A percentile compares a stretch with the other conserved stretches of the same genome.
These are phyloP conservation scores for Conopomorpha cramerella DNA, from an alignment of 1,140 invertebrate species.

Conservation along the genomic window DNA sequence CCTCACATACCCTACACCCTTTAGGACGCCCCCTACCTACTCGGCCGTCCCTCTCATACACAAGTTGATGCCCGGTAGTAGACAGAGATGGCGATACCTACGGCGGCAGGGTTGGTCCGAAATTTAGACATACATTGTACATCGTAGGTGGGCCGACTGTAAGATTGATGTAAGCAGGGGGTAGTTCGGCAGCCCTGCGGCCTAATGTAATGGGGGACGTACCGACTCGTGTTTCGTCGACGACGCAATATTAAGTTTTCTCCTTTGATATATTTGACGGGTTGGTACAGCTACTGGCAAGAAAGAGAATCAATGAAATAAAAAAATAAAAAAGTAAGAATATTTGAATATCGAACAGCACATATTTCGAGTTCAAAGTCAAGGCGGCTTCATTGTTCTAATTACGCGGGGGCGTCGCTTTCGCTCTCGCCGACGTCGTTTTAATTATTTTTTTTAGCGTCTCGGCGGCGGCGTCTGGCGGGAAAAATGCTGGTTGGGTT, in stretches of 20 bases:
- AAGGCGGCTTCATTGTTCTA: constrained; percentile 54
- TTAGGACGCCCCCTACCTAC: constrained; percentile 45
- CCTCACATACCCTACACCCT: constrained; percentile 53
- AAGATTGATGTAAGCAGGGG: constrained; percentile 49
- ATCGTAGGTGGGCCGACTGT: constrained; percentile 50
- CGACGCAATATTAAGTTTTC: too few relatives aligned
- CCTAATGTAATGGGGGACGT: too few relatives aligned
- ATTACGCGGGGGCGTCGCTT: constrained; percentile 56
- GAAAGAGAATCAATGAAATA: too few relatives aligned
- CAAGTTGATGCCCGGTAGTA: constrained; percentile 3
- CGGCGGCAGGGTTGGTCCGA: constrained; percentile 51
- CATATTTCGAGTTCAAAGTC: constrained; percentile 60
- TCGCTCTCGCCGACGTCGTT: constrained; percentile 51
- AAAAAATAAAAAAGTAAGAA: too few relatives aligned
- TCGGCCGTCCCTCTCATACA: constrained; percentile 13
- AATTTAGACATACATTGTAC: constrained; percentile 59
- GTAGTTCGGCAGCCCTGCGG: constrained; percentile 55
- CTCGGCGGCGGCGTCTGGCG: constrained; percentile 51
- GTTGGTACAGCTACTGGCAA: too few relatives aligned
- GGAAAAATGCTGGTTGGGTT: constrained; percentile 33
- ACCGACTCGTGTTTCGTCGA: too few relatives aligned
- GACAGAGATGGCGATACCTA: constrained; percentile 29
- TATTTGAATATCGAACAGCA: too few relatives aligned
- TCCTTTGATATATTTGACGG: too few relatives aligned
- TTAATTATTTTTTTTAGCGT: constrained; percentile 58